Conservation (phyloP, 2,113 vertebrate genomes). For the Forbesichthys agassizii region DNA sequence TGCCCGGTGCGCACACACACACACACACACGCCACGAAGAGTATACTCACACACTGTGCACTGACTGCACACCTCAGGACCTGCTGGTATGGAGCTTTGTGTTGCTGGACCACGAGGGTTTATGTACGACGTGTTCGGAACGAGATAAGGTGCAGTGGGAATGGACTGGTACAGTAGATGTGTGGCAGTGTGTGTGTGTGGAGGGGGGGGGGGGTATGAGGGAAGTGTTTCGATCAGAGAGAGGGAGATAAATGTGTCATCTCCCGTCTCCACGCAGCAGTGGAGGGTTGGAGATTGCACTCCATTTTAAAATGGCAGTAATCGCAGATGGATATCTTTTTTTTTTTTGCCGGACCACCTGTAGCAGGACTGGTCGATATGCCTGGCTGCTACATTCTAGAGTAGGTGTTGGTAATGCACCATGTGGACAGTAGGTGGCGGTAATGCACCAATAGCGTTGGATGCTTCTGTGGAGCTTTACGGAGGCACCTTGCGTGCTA, state of each 20-base stretch:
- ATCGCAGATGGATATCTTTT: constrained; percentile 43
- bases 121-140: neutral
- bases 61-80: constrained; percentile 9
- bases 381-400: too few relatives aligned
- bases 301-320: constrained; percentile 33
- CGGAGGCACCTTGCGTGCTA: too few relatives aligned
- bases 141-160: constrained; percentile 26
- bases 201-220: neutral
- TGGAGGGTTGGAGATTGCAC: constrained; percentile 10
- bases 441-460: too few relatives aligned
- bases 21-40: constrained; percentile 25
- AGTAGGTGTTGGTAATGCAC: too few relatives aligned
- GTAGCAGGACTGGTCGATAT: too few relatives aligned
- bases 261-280: constrained; percentile 28
- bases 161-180: constrained; percentile 3
- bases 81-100: constrained; percentile 44
- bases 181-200: constrained; percentile 6
- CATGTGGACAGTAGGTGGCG: too few relatives aligned
- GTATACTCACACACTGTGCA: too few relatives aligned
- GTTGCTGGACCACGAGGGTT: constrained; percentile 6
- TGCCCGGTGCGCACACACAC: constrained; percentile 18
- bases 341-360: neutral
- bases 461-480: too few relatives aligned
- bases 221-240: constrained; percentile 36
- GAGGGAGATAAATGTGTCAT: constrained; percentile 46